Evolutionary conservation across 2,888 invertebrate species (phyloP).

Genomic region (Dynastes maya): DNA sequence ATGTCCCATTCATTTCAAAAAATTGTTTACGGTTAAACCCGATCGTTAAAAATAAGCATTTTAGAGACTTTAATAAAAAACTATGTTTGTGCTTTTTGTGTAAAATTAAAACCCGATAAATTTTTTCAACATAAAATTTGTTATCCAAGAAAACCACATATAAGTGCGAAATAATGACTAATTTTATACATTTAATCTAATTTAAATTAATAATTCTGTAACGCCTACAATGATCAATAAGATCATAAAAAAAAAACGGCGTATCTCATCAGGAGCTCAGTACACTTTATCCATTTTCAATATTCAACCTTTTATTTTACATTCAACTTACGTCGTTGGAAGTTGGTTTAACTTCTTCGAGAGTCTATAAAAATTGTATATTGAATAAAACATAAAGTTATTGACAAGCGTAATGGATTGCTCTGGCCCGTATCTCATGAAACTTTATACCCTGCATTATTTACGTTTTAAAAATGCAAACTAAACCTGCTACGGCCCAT

Average conservation of each 20-base stretch:
- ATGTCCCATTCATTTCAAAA: too few species aligned
- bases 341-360: not conserved
- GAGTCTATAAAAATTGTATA: slow-evolving; percentile 28
- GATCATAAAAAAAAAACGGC: not conserved
- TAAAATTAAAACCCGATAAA: too few species aligned
- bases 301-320: slow-evolving; percentile 5
- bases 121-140: too few species aligned
- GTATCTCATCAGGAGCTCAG: not conserved
- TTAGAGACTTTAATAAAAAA: too few species aligned
- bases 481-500: not conserved
- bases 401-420: slow-evolving; percentile 48
- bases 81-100: too few species aligned
- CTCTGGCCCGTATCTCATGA: slow-evolving; percentile 30
- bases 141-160: too few species aligned
- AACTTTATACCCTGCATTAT: slow-evolving; percentile 32
- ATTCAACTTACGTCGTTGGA: slow-evolving; percentile 1
- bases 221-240: not conserved
- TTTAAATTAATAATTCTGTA: too few species aligned
- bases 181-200: too few species aligned
- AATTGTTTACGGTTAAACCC: too few species aligned
- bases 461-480: slow-evolving; percentile 14
- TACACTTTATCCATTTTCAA: not conserved
- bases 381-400: slow-evolving; percentile 44
- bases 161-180: too few species aligned
- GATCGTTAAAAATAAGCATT: too few species aligned